A percentile compares a stretch with the other conserved stretches of the same genome.
Conservation (phyloP, 2,797 vertebrate genomes). For the Acrossocheilus wenchowensis region DNA sequence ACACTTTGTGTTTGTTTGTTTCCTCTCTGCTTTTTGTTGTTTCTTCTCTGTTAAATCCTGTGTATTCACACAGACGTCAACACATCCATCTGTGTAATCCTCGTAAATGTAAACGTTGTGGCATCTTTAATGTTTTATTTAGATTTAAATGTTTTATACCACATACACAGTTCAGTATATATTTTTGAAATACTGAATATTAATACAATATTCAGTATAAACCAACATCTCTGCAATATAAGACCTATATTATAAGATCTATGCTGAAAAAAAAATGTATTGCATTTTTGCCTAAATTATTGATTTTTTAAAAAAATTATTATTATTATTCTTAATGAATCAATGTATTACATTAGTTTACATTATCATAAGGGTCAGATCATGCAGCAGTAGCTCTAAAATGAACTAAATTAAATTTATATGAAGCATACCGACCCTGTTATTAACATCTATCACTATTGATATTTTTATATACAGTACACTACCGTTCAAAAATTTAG, state of each 20-base stretch:
- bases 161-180: background rate
- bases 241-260: background rate
- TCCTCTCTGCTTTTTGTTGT: conserved; percentile 39
- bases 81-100: conserved; percentile 46
- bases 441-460: background rate
- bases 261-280: no score
- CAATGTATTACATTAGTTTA: background rate
- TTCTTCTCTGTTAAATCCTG: conserved; percentile 53
- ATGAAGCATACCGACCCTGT: background rate
- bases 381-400: background rate
- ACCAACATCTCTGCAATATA: background rate
- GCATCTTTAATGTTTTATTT: background rate
- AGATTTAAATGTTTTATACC: background rate
- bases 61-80: conserved; percentile 42
- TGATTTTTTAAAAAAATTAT: no score
- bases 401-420: background rate
- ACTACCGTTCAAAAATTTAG: background rate
- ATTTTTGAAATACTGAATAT: background rate
- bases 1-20: conserved; percentile 43
- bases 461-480: background rate
- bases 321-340: background rate
- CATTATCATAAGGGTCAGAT: background rate
- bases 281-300: background rate
- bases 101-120: background rate
- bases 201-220: background rate